Conservation (phyloP, 2,113 vertebrate genomes). For the Ptyas mucosa region DNA sequence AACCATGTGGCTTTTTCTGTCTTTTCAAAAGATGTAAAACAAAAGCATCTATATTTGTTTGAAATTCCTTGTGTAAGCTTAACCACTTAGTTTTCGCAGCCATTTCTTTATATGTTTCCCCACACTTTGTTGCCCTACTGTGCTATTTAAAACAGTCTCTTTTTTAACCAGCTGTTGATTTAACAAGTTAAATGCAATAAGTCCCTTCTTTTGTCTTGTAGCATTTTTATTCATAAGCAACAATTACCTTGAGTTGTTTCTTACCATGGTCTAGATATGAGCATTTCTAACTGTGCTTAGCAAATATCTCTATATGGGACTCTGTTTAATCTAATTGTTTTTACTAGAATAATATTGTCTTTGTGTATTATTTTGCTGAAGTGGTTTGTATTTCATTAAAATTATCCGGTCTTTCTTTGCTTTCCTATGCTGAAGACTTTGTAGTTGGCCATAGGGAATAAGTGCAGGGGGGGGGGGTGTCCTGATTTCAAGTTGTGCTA, state of each 20-base stretch:
- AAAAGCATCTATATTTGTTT: not conserved
- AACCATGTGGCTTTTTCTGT: not conserved
- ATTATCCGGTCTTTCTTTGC: not conserved
- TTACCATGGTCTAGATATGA: not conserved
- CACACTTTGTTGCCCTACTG: not conserved
- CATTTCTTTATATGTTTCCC: not conserved
- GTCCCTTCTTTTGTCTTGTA: not conserved
- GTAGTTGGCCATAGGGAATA: not conserved
- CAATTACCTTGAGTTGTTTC: not conserved
- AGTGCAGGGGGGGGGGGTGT: not conserved
- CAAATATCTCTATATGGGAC: not conserved
- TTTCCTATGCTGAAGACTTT: not conserved
- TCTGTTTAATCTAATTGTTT: not conserved
- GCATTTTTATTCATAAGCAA: not conserved
- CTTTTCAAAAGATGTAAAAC: not conserved
- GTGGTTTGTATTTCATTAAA: not conserved
- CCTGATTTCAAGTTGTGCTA: not conserved
- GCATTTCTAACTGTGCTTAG: conserved; percentile 6
- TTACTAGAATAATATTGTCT: not conserved
- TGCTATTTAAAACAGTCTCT: not conserved
- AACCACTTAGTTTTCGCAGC: not conserved
- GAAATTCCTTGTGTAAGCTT: not conserved
- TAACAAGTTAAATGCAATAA: not conserved
- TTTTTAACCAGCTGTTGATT: not conserved
- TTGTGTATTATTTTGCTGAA: not conserved